Percentiles rank a stretch among this genome's conserved stretches.
Conservation (phyloP, 2,888 invertebrate genomes). For the Neria commutata region DNA sequence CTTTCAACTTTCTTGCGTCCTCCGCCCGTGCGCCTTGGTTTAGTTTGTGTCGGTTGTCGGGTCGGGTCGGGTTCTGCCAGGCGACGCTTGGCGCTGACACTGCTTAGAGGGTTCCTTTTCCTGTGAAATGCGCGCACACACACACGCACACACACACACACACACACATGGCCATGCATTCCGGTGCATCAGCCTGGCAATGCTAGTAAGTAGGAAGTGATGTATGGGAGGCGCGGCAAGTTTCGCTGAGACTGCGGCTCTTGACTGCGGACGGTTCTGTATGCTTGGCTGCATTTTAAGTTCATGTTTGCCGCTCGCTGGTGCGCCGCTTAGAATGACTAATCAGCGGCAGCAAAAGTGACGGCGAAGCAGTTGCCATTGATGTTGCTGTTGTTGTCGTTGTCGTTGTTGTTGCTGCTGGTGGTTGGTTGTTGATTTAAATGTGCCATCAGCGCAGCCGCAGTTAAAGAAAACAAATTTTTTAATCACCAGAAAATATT, state of each 20-base stretch:
- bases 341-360: slow-evolving; percentile 3
- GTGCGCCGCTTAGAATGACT: slow-evolving; percentile 8
- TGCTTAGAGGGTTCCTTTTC: too few species aligned
- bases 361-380: not conserved
- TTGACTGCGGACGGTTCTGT: slow-evolving; percentile 43
- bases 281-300: slow-evolving; percentile 56
- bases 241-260: slow-evolving; percentile 19
- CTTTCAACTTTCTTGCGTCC: not conserved
- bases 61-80: not conserved
- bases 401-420: slow-evolving; percentile 9
- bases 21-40: too few species aligned
- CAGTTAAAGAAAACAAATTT: not conserved
- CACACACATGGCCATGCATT: too few species aligned
- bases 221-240: not conserved
- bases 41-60: too few species aligned
- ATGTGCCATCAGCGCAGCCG: slow-evolving; percentile 1
- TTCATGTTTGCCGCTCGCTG: slow-evolving; percentile 36
- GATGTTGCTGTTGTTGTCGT: slow-evolving; percentile 11
- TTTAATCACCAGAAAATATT: slow-evolving; percentile 7
- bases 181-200: too few species aligned
- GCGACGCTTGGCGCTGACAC: not conserved
- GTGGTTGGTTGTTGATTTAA: slow-evolving; percentile 18
- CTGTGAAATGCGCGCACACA: too few species aligned
- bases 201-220: slow-evolving; percentile 6
- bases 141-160: too few species aligned